These are phyloP conservation scores for Zaprionus lineosus DNA, from an alignment of 2,888 invertebrate genomes.

Conservation along the genomic window DNA sequence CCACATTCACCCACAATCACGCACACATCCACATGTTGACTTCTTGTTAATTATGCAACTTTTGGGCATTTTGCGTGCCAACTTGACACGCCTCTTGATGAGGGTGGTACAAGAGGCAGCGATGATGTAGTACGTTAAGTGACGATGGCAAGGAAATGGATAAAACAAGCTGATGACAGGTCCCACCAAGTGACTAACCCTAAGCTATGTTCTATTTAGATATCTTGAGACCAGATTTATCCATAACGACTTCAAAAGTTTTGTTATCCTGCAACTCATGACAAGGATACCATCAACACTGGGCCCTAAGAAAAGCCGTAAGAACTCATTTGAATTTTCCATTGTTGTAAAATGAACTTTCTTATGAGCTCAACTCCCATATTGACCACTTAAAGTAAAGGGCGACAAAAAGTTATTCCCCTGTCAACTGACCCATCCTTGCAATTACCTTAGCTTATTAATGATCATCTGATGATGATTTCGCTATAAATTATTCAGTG, in stretches of 20 bases:
- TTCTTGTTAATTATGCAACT: constrained; percentile 67
- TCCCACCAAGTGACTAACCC: neutral
- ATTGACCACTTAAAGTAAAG: constrained; percentile 9
- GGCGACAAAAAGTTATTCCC: too few relatives aligned
- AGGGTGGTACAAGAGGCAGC: constrained; percentile 19
- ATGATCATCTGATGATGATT: constrained; percentile 12
- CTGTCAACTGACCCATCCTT: neutral
- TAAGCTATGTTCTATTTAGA: constrained; percentile 13
- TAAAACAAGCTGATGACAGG: constrained; percentile 4
- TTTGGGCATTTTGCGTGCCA: constrained; percentile 35
- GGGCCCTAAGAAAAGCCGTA: constrained; percentile 11
- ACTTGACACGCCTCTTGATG: constrained; percentile 40
- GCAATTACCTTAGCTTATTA: neutral
- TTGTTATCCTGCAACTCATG: neutral
- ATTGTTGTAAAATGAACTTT: constrained; percentile 17
- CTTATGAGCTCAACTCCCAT: neutral
- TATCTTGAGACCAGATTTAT: constrained; percentile 7
- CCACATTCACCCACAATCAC: too few relatives aligned
- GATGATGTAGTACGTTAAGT: constrained; percentile 40
- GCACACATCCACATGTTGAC: constrained; percentile 67
- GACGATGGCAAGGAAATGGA: constrained; percentile 36
- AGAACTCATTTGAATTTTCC: too few relatives aligned
- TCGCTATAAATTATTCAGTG: constrained; percentile 33
- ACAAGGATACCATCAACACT: neutral
- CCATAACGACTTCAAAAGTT: constrained; percentile 9